Conservation (phyloP, 2,797 vertebrate genomes). For the Ceyx erithaca region DNA sequence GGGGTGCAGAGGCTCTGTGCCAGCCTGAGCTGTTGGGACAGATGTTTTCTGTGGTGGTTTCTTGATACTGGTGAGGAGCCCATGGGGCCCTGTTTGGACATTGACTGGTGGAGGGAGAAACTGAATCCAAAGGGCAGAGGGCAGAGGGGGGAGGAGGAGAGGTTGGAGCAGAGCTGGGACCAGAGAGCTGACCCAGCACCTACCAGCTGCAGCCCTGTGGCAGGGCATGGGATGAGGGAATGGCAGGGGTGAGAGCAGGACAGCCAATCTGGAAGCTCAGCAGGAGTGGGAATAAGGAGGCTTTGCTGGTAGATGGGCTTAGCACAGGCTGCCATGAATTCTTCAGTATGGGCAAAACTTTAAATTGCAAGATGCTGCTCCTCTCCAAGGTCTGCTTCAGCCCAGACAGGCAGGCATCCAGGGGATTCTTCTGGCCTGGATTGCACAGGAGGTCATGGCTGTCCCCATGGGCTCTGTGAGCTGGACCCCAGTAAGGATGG, state of each 20-base stretch:
- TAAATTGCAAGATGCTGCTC: not conserved
- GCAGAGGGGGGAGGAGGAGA: slow-evolving; percentile 16
- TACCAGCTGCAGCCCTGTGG: not conserved
- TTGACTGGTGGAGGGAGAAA: not conserved
- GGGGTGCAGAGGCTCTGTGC: not conserved
- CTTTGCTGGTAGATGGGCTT: not conserved
- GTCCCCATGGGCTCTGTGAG: not conserved
- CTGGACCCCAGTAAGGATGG: not conserved
- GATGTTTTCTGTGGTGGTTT: not conserved
- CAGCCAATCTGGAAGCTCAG: fast-evolving
- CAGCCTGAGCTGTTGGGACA: fast-evolving
- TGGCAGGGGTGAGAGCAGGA: not conserved
- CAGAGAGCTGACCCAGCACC: fast-evolving
- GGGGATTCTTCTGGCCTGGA: not conserved
- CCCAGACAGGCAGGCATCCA: not conserved
- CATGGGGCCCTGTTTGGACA: not conserved
- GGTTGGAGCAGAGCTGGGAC: not conserved
- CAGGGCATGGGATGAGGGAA: not conserved
- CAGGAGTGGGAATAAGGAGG: not conserved
- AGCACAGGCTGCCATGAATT: not conserved
- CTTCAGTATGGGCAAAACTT: not conserved
- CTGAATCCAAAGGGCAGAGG: slow-evolving; percentile 49
- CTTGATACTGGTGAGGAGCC: not conserved
- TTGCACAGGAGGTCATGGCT: not conserved
- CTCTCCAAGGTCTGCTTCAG: not conserved